Conservation (phyloP, 2,797 vertebrate species). For the Threskiornis aethiopicus region DNA sequence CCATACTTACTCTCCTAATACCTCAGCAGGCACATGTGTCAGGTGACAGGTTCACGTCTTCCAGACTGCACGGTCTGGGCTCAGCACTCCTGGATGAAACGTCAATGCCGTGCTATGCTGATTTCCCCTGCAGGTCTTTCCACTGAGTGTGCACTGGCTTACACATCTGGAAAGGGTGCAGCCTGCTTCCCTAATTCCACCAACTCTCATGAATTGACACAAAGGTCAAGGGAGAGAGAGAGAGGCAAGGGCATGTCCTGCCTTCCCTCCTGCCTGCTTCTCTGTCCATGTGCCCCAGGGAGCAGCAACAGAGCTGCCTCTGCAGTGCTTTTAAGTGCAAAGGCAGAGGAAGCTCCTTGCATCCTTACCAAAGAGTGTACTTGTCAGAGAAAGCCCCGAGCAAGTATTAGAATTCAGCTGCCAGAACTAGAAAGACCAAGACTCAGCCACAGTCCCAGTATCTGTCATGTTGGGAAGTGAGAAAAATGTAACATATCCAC, state of each 20-base stretch:
- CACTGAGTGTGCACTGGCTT: neutral
- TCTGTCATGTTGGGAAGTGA: constrained; percentile 59
- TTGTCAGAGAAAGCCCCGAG: constrained; percentile 31
- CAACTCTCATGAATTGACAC: neutral
- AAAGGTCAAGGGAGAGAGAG: neutral
- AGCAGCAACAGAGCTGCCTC: neutral
- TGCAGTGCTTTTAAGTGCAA: neutral
- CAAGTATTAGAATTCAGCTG: constrained; percentile 50
- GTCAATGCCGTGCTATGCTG: rapidly evolving
- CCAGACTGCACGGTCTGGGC: rapidly evolving
- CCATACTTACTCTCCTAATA: neutral
- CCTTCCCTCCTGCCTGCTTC: neutral
- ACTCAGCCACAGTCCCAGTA: constrained; percentile 42
- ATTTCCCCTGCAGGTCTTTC: neutral
- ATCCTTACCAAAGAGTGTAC: neutral
- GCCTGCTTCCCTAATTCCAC: neutral
- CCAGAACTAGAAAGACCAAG: constrained; percentile 62
- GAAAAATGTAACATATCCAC: constrained; percentile 60
- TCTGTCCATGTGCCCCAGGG: neutral
- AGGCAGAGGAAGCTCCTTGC: neutral
- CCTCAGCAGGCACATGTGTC: neutral
- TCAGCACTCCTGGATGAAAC: neutral
- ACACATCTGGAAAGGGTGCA: neutral
- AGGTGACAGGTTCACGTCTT: neutral
- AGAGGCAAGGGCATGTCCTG: neutral